Evolutionary conservation across 2,888 invertebrate species (phyloP), one percentile per base, ranked within the genome.

Genomic region (Parascotia fuliginaria): DNA sequence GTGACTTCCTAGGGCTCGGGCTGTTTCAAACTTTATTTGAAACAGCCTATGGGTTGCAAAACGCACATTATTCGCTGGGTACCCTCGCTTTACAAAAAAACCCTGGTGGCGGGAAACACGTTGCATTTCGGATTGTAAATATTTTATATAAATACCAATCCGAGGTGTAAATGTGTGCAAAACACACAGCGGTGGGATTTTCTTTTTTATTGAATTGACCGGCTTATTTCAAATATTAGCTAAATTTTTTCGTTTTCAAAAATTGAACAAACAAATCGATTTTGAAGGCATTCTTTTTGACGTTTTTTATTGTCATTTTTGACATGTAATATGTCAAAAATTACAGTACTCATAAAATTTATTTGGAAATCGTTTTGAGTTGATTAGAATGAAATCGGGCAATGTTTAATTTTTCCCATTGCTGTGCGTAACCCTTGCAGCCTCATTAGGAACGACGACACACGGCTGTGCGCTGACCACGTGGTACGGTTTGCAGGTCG

Each of bases 361-460:
- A n/a, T n/a, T n/a, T n/a, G n/a, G n/a, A n/a, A n/a, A n/a, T n/a
- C n/a, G n/a, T n/a, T n/a, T n/a, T n/a, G n/a, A n/a, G n/a, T n/a
- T n/a, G n/a, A n/a, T n/a, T n/a, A n/a, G n/a, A n/a, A n/a, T n/a
- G n/a, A 24, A 3, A 16, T 34, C 9, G 15, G 16, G 1, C 14
- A 11, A 16, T 34, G 15, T 19, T 14, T 9, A 22, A 4, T 4
- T n/a, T 14, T 19, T 60, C 71, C 77, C 60, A 70, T 75, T 72
- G 74, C 71, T 73, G 67, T 69, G 70, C 72, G 75, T 69, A 50
- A 64, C 68, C 70, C 68, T 70, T 64, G 68, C 71, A 80, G 85
- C 89, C 88, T 82, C 85, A 83, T 75, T 84, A 85, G 89, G 90
- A 86, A 89, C 91, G 90, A 85, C 91, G 91, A 89, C 91, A 91